phyloP scores from a whole-genome alignment of 2,797 vertebrate species.

The Sebastes vulpes region DNA sequence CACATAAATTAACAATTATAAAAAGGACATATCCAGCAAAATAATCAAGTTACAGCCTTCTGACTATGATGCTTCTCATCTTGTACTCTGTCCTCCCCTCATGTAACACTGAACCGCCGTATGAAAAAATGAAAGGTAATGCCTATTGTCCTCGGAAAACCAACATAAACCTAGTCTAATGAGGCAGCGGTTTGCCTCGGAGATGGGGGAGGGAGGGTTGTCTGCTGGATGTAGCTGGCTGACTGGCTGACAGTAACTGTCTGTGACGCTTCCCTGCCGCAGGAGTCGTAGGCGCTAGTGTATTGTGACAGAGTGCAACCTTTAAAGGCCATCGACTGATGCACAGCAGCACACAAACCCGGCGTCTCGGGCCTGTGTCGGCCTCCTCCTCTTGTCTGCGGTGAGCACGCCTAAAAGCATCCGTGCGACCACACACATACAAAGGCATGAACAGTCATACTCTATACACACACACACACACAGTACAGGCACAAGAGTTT shows the following conservation, averaged over 20 bases:
- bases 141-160: constrained; percentile 23
- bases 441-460: constrained; percentile 20
- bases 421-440: constrained; percentile 49
- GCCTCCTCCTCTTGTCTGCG: constrained; percentile 50
- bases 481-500: neutral
- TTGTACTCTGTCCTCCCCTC: neutral
- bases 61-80: neutral
- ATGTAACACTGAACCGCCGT: neutral
- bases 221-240: constrained; percentile 74
- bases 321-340: constrained; percentile 88
- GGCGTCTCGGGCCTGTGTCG: constrained; percentile 45
- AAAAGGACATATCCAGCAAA: neutral
- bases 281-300: constrained; percentile 82
- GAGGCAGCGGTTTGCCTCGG: constrained; percentile 42
- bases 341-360: constrained; percentile 76
- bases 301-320: constrained; percentile 88
- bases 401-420: constrained; percentile 52
- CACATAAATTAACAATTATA: neutral
- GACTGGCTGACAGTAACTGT: constrained; percentile 82
- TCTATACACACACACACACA: constrained; percentile 7
- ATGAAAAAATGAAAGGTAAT: constrained; percentile 9
- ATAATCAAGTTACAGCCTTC: neutral
- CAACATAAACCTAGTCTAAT: constrained; percentile 56
- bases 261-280: constrained; percentile 84
- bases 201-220: constrained; percentile 59